Conservation (phyloP, 37 sponge, comb jelly and placozoan species). For the Haliclona indistincta region DNA sequence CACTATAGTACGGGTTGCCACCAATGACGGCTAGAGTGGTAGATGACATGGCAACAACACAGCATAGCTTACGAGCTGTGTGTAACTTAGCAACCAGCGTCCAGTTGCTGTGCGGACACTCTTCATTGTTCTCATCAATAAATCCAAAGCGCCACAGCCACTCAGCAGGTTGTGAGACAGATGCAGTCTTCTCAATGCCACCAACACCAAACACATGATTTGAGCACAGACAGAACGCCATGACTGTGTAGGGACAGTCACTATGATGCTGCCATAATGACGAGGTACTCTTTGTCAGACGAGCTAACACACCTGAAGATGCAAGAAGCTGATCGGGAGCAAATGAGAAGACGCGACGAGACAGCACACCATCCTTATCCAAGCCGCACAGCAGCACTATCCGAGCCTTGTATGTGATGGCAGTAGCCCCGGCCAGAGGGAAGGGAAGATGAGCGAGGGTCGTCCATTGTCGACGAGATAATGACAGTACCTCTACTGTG, state of each 20-base stretch:
- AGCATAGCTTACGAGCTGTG: constrained; percentile 39
- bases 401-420: constrained; percentile 18
- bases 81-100: constrained; percentile 42
- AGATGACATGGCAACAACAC: constrained; percentile 23
- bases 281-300: not conserved
- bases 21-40: constrained; percentile 23
- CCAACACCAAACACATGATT: constrained; percentile 54
- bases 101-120: constrained; percentile 36
- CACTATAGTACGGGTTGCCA: constrained; percentile 42
- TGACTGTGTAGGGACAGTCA: constrained; percentile 49
- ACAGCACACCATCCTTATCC: not conserved
- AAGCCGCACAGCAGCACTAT: constrained; percentile 32
- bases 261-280: constrained; percentile 17
- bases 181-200: constrained; percentile 31
- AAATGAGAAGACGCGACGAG: constrained; percentile 1
- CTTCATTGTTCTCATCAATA: constrained; percentile 15
- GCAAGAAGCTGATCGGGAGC: constrained; percentile 14
- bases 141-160: constrained; percentile 37
- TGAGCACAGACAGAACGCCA: constrained; percentile 13
- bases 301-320: not conserved
- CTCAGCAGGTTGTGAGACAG: constrained; percentile 25
- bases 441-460: constrained; percentile 16
- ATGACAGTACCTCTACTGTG: constrained; percentile 30
- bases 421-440: constrained; percentile 27
- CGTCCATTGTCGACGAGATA: constrained; percentile 33